Evolutionary conservation across 2,888 invertebrate genomes (phyloP), one percentile per base, ranked within the genome.

Genomic region (Celastrina argiolus): DNA sequence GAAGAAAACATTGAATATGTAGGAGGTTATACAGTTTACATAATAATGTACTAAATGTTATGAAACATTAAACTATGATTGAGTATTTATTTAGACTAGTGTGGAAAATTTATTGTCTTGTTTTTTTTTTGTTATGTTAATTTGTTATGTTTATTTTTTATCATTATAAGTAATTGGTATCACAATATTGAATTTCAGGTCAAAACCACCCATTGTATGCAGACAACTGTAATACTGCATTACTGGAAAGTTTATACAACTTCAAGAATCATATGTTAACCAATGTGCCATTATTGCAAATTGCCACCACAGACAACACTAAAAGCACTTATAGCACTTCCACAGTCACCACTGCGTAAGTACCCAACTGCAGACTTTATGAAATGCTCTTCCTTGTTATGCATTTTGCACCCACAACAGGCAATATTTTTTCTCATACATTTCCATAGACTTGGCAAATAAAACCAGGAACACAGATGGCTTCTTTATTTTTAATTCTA

Each of bases 211-310:
- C 71, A 2, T 8, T 68, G 18, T 69, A 68, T 64, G 42, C 58
- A 31, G 58, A 58, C 14, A 59, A n/a, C 16, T 14, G 7, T n/a
- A 39, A 39, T 66, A 71, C 72, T 0, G 64, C 65, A 0, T 71
- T 76, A 59, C 65, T 87, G 18, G 88, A 87, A 65, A 74, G 66
- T 1, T 1, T 85, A 0, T 87, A 84, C 75, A 87, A 85, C 69
- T 74, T 85, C 70, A 81, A 75, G 65, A 72, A 42, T 3, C 69
- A 73, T 14, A 72, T 78, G 41, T 6, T 82, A 0, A 69, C 74
- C 1, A 74, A 75, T 45, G 74, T 76, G 8, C 80, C 81, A 0
- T 56, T 79, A 0, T 67, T 72, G 0, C 74, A 74, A 16, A 61
- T 78, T 0, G 69, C 72, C 0, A 74, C 78, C 0, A 75, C 77